Base-by-base conservation (phyloP, 2,888 invertebrate species). In the Lutraria lutraria region DNA sequence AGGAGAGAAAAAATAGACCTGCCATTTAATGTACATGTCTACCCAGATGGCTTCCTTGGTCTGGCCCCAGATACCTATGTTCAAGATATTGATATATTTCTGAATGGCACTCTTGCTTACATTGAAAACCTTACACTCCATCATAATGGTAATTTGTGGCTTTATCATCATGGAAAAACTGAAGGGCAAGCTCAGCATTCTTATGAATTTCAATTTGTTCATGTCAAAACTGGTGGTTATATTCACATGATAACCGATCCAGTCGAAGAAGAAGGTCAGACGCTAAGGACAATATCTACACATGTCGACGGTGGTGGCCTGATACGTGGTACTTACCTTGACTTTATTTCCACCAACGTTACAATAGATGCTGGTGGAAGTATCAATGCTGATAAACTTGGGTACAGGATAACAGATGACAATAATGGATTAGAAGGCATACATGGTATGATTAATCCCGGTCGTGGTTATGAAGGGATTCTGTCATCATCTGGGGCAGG, bases 221-320 rank as follows among this genome's bases (percentile, higher is more conserved):
- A 95, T 88, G 93, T 95, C 19, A 93, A 95, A 88, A 92, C 92
- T 21, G 90, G 91, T n/a, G 94, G 94, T 0, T 94, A 93, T 79
- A 86, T 95, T 13, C 94, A 95, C 86, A 94, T 95, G 94, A 92
- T 95, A 43, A 93, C 93, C 4, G 94, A 95, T 81, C 95, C 94
- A 13, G 95, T 95, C 0, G 72, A n/a, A 21, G 93, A 94, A 83
- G 83, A 89, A 13, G 94, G 93, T 10, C 94, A 95, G 25, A 81
- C 84, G 19, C 93, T 95, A 83, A 90, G 68, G 3, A 93, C 93
- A 0, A 90, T 93, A 21, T 87, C 87, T 31, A 89, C 94, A n/a
- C 92, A 90, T 81, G 93, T 95, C n/a, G 95, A 95, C 82, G 95
- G 95, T 4, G 95, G 95, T 0, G 95, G 95, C 0, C 89, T 93